phyloP scores from a whole-genome alignment of 1,140 invertebrate genomes.

The Drosophila kikkawai region DNA sequence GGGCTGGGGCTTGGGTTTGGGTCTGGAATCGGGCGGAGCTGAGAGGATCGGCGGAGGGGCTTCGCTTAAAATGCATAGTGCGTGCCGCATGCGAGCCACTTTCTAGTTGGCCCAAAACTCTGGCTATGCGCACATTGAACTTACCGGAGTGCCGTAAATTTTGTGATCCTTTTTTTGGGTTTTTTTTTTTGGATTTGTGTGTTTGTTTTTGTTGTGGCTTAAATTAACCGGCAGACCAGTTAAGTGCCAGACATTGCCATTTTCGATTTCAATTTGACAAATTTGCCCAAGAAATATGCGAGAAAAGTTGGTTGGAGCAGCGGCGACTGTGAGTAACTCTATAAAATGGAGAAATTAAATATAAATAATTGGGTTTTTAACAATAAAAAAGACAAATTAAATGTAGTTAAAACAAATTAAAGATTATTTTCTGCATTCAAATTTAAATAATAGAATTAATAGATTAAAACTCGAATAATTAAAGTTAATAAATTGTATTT shows the following conservation, averaged over 20 bases:
- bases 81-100: slow-evolving; percentile 72
- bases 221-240: slow-evolving; percentile 62
- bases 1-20: slow-evolving; percentile 4
- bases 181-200: neutral
- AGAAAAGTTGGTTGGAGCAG: neutral
- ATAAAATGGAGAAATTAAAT: neutral
- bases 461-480: too few species aligned
- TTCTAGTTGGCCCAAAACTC: slow-evolving; percentile 70
- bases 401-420: neutral
- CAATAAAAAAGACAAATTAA: too few species aligned
- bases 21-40: slow-evolving; percentile 10
- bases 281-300: slow-evolving; percentile 60
- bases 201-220: neutral
- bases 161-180: slow-evolving; percentile 10
- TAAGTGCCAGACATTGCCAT: slow-evolving; percentile 61
- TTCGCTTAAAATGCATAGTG: slow-evolving; percentile 35
- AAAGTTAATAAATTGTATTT: neutral
- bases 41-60: neutral
- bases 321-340: neutral
- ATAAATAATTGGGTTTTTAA: neutral
- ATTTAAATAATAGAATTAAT: too few species aligned
- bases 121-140: slow-evolving; percentile 73
- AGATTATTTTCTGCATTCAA: neutral
- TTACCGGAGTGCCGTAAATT: slow-evolving; percentile 63
- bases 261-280: slow-evolving; percentile 72